A percentile compares a stretch with the other conserved stretches of the same genome.
Conservation (phyloP, 2,888 invertebrate species). For the Euplexia lucipara region DNA sequence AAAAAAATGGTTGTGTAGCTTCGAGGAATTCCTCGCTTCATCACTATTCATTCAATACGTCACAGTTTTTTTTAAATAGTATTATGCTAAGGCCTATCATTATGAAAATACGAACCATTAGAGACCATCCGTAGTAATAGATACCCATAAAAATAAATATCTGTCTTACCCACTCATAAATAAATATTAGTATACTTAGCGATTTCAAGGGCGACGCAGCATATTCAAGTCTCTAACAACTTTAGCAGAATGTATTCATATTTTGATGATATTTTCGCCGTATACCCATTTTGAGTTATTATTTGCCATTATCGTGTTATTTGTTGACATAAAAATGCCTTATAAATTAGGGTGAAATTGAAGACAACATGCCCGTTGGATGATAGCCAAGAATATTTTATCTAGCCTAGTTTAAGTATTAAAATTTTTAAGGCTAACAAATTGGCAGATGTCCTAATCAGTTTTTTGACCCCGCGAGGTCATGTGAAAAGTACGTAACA, state of each 20-base stretch:
- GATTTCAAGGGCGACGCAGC: conserved; percentile 18
- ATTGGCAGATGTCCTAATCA: conserved; percentile 55
- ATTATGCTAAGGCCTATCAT: neutral
- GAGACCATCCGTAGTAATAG: conserved; percentile 24
- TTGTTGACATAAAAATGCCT: conserved; percentile 24
- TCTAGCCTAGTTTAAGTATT: conserved; percentile 12
- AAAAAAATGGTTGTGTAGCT: too few species aligned
- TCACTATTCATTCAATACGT: neutral
- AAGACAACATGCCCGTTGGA: conserved; percentile 41
- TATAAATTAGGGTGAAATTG: conserved; percentile 9
- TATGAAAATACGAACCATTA: conserved; percentile 27
- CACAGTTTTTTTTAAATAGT: conserved; percentile 10
- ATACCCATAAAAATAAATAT: conserved; percentile 41
- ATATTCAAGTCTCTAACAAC: conserved; percentile 14
- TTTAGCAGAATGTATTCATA: conserved; percentile 29
- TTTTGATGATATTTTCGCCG: conserved; percentile 13
- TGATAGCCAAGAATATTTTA: conserved; percentile 46
- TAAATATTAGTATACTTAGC: conserved; percentile 33
- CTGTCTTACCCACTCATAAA: conserved; percentile 44
- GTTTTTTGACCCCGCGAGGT: conserved; percentile 47
- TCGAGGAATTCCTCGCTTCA: neutral
- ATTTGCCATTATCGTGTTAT: conserved; percentile 24
- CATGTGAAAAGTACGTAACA: neutral
- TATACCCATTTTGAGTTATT: conserved; percentile 17
- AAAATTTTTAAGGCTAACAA: conserved; percentile 31